Evolutionary conservation across 2,797 vertebrate species (phyloP), one percentile per base, ranked within the genome.

Genomic region (Nyctibius grandis): DNA sequence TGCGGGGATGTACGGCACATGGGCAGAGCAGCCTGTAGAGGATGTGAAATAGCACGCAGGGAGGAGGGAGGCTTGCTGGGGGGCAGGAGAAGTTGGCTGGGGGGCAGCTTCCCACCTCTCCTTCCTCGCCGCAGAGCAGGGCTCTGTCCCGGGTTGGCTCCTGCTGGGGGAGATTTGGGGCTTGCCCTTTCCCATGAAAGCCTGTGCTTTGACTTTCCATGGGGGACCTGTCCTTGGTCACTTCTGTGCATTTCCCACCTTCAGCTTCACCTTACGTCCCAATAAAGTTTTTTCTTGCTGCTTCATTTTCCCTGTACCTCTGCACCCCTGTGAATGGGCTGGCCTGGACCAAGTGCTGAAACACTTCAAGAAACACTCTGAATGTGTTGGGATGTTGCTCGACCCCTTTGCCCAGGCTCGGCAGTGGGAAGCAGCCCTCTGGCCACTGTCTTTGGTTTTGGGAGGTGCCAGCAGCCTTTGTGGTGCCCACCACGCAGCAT

Each of bases 401-500:
- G 1, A 2, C 15, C 7, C 13, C 28, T 74, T 56, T 54, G n/a
- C 38, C 23, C 26, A 5, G 42, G 50, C 34, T 68, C 56, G 56
- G 31, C 56, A n/a, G 44, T 4, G 26, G 11, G 36, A 33, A 74
- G 51, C 45, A 60, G 29, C 44, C 13, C 59, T 64, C 45, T 56
- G 68, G 21, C 7, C 18, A 2, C 9, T 22, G 29, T 11, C 38
- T 74, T 61, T 34, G 28, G 6, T 6, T n/a, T 60, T 36, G 45
- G 70, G 42, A 68, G 50, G n/a, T 78, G 67, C 53, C 74, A 67
- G 56, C 47, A 92, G 38, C 80, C 1, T 3, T 29, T 25, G 33
- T 59, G 19, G n/a, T 69, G 45, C 68, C 25, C 16, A 6, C 0
- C 15, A 26, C 2, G 0, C 8, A 4, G 34, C 0, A 6, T 9